Evolutionary conservation across 2,113 vertebrate genomes (phyloP), one percentile per base, ranked within the genome.

Genomic region (Melozone crissalis): DNA sequence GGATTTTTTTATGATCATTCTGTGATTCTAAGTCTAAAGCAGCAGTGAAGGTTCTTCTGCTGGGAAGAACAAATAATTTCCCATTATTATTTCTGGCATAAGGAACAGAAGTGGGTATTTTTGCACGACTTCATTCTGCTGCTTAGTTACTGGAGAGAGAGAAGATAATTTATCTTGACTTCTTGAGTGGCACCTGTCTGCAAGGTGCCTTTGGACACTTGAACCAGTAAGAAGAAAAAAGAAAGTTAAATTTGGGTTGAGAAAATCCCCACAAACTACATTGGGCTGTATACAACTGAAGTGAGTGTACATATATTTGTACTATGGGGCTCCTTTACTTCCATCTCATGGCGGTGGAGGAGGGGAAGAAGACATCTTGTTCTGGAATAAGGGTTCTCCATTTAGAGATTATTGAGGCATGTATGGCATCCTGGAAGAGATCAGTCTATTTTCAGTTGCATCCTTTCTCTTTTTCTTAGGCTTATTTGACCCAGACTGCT

Each of bases 321-420:
- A 41, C 10, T 67, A 23, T 78, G 20, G 7, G 17, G 3, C 15
- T 44, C 33, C 26, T 76, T 15, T 90, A 55, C 61, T 85, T 65
- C 30, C 43, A 1, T 14, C 9, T 54, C 19, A n/a, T 24, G 16
- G 11, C 19, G 0, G 0, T 3, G 27, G 20, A 39, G 15, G 10
- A 28, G 31, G 5, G 37, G 12, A 83, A 61, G 43, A 57, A 57
- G 17, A 5, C 30, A 2, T 7, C 18, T 43, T 66, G 2, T 81
- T 66, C 17, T 74, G 9, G 7, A 24, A 0, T n/a, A 39, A 51
- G 15, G 9, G 4, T 20, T 49, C 27, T 92, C 30, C 3, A 6
- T 51, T 20, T 71, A 15, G 19, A 74, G 7, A 14, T 57, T 68
- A 33, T 33, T 66, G 73, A 69, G 57, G 7, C 30, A 14, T 8